Evolutionary conservation across 2,888 invertebrate species (phyloP).

Genomic region (Catonia carolina): DNA sequence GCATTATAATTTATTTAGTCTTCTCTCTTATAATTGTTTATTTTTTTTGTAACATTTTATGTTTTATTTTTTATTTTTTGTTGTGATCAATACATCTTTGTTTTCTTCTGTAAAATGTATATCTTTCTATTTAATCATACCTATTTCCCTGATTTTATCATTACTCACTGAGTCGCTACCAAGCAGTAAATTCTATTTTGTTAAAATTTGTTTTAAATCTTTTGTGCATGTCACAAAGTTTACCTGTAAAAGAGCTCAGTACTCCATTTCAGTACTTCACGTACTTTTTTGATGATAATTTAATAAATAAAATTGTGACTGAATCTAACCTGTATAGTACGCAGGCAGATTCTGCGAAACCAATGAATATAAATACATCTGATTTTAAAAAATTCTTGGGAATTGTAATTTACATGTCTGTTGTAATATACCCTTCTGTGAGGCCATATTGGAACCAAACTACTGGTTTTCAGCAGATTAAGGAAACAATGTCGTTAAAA

Average conservation of each 20-base stretch:
- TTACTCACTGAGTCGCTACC: no score
- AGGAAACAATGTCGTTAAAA: constrained; percentile 12
- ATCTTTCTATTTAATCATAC: no score
- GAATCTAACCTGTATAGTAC: constrained; percentile 20
- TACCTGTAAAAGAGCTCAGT: background rate
- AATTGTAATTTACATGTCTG: constrained; percentile 10
- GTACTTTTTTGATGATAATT: constrained; percentile 25
- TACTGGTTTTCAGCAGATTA: constrained; percentile 6
- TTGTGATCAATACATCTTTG: no score
- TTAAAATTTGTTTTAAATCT: no score
- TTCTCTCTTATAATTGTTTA: no score
- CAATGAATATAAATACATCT: background rate
- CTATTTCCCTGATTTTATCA: no score
- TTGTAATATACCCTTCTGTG: background rate
- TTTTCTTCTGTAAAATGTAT: no score
- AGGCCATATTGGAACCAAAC: constrained; percentile 2
- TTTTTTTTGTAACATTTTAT: no score
- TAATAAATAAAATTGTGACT: constrained; percentile 26
- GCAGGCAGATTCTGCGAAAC: constrained; percentile 14
- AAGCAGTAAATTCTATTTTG: no score
- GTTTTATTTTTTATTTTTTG: no score
- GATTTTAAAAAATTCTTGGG: constrained; percentile 7
- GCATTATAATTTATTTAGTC: no score
- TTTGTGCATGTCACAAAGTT: no score
- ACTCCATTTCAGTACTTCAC: constrained; percentile 1